Conservation (phyloP, 2,888 invertebrate genomes). For the Agonopterix alstromeriana region DNA sequence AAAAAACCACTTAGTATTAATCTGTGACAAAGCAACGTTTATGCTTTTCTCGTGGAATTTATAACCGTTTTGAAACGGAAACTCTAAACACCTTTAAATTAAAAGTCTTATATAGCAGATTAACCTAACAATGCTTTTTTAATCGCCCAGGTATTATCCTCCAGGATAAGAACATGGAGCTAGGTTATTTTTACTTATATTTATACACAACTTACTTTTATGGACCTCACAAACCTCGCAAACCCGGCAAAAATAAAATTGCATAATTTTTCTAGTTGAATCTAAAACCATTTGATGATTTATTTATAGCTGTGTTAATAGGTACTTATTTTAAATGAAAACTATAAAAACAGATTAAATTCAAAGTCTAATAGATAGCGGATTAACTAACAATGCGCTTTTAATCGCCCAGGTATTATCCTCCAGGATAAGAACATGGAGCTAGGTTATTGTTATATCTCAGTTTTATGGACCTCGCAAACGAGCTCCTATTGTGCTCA, state of each 20-base stretch:
- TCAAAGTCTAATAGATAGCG: constrained; percentile 25
- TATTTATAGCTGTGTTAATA: too few relatives aligned
- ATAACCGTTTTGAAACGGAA: too few relatives aligned
- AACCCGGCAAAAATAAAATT: constrained; percentile 19
- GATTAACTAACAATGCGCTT: constrained; percentile 39
- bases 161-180: constrained; percentile 23
- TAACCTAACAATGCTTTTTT: constrained; percentile 12
- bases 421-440: constrained; percentile 25
- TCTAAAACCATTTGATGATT: too few relatives aligned
- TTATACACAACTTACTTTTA: too few relatives aligned
- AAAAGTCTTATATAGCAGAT: too few relatives aligned
- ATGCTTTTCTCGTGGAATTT: too few relatives aligned
- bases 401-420: constrained; percentile 31
- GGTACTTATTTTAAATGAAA: too few relatives aligned
- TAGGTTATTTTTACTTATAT: constrained; percentile 34
- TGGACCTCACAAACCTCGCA: constrained; percentile 52
- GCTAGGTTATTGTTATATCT: constrained; percentile 45
- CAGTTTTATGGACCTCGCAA: constrained; percentile 55
- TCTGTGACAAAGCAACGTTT: too few relatives aligned
- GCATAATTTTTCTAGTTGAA: too few relatives aligned
- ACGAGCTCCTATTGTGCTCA: constrained; percentile 54
- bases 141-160: constrained; percentile 29
- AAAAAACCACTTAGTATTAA: too few relatives aligned
- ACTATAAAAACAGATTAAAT: not conserved
- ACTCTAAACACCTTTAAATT: too few relatives aligned